Evolutionary conservation across 2,113 vertebrate species (phyloP), one percentile per base, ranked within the genome.

Genomic region (Mus pahari): DNA sequence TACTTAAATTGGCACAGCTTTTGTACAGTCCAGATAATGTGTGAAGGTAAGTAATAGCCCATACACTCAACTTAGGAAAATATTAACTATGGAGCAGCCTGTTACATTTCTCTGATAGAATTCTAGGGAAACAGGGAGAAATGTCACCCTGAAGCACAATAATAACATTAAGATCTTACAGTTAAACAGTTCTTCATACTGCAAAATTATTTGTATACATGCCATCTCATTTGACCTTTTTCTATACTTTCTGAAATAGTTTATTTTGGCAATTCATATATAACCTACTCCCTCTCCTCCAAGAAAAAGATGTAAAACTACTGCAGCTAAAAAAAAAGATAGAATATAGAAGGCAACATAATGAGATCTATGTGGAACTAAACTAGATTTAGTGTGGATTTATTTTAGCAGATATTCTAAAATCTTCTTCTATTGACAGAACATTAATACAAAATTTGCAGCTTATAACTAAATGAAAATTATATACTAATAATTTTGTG

Each of bases 381-480:
- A 86, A 74, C 22, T 89, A 94, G 86, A 93, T 93, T 97, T 88
- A 92, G 36, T 86, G n/a, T 83, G 48, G 53, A 68, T 62, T 53
- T 97, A 77, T 77, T 60, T 95, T 84, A 95, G 92, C 36, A 90
- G 0, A 62, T 64, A 89, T 42, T 91, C 84, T 86, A 70, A 39
- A 93, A 70, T 87, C 24, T 95, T 94, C 42, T 60, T 90, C 50
- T 5, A 79, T 24, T 39, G 93, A 83, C 3, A 86, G n/a, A 91
- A 93, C 64, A 90, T 31, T 16, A 84, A 68, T 75, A 53, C 60
- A 79, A 97, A 97, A 96, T 78, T 91, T 77, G 93, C n/a, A 92
- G 82, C 82, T 96, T 36, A 91, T 94, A 91, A 95, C 75, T 84
- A 82, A 92, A 89, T 87, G 73, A 92, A 91, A 97, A 86, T 79